Evolutionary conservation across 2,888 invertebrate genomes (phyloP).

Genomic region (Stegophylla sp.): DNA sequence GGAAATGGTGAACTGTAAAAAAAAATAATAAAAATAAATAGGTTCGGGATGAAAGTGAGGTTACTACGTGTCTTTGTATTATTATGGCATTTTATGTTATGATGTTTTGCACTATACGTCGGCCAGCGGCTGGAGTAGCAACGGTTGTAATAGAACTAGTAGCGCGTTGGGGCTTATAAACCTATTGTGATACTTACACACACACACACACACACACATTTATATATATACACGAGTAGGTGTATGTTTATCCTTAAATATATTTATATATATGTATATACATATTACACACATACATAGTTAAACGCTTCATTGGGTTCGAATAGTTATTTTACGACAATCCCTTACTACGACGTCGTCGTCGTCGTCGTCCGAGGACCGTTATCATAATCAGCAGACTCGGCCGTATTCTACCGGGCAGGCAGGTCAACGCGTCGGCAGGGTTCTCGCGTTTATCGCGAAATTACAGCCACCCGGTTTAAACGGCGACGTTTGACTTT

Average conservation of each 20-base stretch:
- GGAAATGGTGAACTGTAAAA: too few relatives aligned
- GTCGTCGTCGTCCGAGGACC: slow-evolving; percentile 22
- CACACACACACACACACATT: background rate
- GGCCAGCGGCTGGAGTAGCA: too few relatives aligned
- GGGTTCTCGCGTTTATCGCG: slow-evolving; percentile 25
- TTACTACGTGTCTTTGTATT: too few relatives aligned
- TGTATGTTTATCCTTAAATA: background rate
- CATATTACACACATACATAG: too few relatives aligned
- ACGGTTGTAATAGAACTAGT: background rate
- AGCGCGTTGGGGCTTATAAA: background rate
- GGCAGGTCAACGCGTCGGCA: background rate
- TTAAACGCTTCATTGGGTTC: slow-evolving; percentile 32
- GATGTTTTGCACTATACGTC: background rate
- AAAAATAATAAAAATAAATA: too few relatives aligned
- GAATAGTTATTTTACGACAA: slow-evolving; percentile 51
- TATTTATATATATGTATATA: too few relatives aligned
- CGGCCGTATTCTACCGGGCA: background rate
- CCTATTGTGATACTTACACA: background rate
- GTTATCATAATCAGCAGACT: slow-evolving; percentile 45
- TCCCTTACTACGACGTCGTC: slow-evolving; percentile 16
- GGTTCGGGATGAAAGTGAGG: too few relatives aligned
- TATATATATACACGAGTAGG: background rate
- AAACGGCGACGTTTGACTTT: slow-evolving; percentile 24
- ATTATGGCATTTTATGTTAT: too few relatives aligned
- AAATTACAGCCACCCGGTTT: slow-evolving; percentile 12